Evolutionary conservation across 1,140 invertebrate species (phyloP).

Genomic region (Diuraphis noxia): DNA sequence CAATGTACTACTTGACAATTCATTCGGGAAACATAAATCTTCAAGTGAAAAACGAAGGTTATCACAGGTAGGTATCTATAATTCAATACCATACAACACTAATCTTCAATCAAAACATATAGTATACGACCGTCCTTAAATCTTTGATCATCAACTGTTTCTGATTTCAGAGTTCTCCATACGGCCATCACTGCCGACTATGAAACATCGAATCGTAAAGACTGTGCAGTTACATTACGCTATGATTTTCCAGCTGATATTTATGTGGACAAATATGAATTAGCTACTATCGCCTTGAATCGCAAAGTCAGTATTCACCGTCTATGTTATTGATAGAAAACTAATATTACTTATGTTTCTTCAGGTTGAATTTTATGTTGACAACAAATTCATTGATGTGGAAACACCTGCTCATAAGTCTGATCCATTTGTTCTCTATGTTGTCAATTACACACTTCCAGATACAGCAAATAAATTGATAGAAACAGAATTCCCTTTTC

Average conservation of each 20-base stretch:
- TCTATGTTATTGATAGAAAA: background rate
- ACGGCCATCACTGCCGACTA: constrained; percentile 22
- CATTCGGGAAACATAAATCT: constrained; percentile 43
- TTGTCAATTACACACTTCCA: constrained; percentile 35
- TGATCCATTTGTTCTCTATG: constrained; percentile 38
- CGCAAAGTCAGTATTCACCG: background rate
- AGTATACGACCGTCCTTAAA: background rate
- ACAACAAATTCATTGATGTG: constrained; percentile 46
- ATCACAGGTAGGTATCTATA: constrained; percentile 11
- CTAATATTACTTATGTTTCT: background rate
- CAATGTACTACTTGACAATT: background rate
- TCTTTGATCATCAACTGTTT: background rate
- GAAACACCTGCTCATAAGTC: constrained; percentile 37
- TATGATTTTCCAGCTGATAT: constrained; percentile 48
- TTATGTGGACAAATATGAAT: constrained; percentile 39
- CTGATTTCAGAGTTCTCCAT: constrained; percentile 21
- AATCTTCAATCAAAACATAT: background rate
- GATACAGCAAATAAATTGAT: constrained; percentile 30
- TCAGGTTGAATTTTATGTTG: constrained; percentile 44
- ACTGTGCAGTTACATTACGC: constrained; percentile 33
- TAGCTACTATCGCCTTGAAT: background rate
- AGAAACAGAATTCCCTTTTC: constrained; percentile 36
- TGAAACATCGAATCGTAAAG: constrained; percentile 21
- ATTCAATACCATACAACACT: background rate
- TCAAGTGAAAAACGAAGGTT: constrained; percentile 42